Percentiles rank a stretch among this genome's conserved stretches.
phyloP scores from a whole-genome alignment of 2,888 invertebrate species.

The Ypsolopha scabrella region DNA sequence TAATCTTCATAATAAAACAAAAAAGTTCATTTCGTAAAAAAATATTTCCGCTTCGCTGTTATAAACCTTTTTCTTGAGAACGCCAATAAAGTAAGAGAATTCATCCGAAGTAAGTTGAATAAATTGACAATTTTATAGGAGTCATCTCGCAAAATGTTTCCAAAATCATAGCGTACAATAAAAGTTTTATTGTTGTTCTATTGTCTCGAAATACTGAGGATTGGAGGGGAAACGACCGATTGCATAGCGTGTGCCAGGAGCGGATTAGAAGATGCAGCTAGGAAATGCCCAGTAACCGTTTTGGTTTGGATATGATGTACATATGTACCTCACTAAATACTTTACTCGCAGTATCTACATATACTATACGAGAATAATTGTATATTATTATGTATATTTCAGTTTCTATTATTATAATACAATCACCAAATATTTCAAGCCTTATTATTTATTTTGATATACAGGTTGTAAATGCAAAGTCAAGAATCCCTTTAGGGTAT shows the following conservation, averaged over 20 bases:
- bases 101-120: constrained; percentile 32
- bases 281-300: background rate
- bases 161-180: constrained; percentile 57
- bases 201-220: constrained; percentile 29
- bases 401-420: too few relatives aligned
- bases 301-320: background rate
- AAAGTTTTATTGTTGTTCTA: constrained; percentile 60
- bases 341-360: too few relatives aligned
- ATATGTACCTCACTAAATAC: too few relatives aligned
- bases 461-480: too few relatives aligned
- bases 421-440: too few relatives aligned
- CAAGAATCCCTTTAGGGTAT: too few relatives aligned
- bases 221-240: constrained; percentile 17
- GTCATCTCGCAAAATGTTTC: constrained; percentile 55
- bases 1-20: background rate
- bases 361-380: too few relatives aligned
- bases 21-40: background rate
- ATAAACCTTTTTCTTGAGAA: too few relatives aligned
- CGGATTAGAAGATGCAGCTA: background rate
- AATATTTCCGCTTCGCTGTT: constrained; percentile 1
- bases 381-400: too few relatives aligned
- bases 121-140: constrained; percentile 59
- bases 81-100: constrained; percentile 18
- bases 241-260: background rate
- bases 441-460: too few relatives aligned